These are phyloP conservation scores for Corvus cornix DNA, from an alignment of 2,113 vertebrate genomes.

Conservation along the genomic window DNA sequence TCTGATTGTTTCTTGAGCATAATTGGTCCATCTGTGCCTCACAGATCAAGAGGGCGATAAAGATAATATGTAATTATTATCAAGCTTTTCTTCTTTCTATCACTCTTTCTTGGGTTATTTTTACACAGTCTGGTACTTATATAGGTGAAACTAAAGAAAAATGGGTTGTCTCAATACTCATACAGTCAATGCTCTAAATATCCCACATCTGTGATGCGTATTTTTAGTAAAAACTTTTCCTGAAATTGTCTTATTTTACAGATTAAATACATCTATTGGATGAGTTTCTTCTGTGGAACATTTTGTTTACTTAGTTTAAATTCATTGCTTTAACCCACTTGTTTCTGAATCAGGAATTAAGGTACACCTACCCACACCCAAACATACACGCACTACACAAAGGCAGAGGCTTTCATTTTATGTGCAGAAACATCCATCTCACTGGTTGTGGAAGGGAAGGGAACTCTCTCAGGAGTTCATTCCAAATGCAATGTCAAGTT, in stretches of 20 bases:
- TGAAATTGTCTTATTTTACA: not conserved
- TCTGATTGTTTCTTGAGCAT: not conserved
- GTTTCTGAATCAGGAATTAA: not conserved
- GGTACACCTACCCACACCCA: not conserved
- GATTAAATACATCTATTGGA: not conserved
- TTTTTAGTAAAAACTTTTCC: not conserved
- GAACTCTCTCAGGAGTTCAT: not conserved
- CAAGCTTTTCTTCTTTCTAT: not conserved
- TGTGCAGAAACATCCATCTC: conserved; percentile 2
- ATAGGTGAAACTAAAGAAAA: not conserved
- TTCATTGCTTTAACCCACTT: not conserved
- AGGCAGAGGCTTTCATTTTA: not conserved
- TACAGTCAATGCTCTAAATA: not conserved
- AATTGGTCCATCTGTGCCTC: not conserved
- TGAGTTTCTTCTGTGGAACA: not conserved
- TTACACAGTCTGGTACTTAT: not conserved
- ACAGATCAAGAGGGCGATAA: not conserved
- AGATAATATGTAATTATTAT: not conserved
- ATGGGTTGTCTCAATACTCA: not conserved
- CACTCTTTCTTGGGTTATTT: not conserved
- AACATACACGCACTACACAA: not conserved
- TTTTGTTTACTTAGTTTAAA: not conserved
- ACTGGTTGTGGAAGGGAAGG: not conserved
- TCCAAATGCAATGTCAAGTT: conserved; percentile 37
- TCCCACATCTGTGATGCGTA: not conserved